Evolutionary conservation across 2,797 vertebrate species (phyloP).

Genomic region (Rhinella marina): DNA sequence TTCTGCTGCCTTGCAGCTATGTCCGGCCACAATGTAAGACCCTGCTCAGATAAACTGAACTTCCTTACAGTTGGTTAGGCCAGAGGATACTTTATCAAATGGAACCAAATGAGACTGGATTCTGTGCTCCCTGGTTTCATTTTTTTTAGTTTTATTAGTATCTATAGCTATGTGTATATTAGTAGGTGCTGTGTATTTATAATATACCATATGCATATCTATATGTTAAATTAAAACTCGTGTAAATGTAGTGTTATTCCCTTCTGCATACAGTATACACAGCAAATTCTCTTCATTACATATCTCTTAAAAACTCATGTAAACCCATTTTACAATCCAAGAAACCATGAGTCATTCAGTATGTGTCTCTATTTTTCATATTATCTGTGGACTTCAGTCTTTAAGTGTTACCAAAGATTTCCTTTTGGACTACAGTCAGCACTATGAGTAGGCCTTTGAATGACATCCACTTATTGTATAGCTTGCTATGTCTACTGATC

Average conservation of each 20-base stretch:
- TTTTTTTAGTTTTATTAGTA: no score
- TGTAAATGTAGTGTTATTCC: background rate
- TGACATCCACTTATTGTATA: background rate
- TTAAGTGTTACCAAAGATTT: conserved; percentile 5
- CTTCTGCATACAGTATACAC: background rate
- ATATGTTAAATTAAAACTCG: background rate
- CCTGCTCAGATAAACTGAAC: no score
- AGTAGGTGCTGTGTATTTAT: no score
- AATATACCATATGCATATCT: no score
- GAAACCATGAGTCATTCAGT: conserved; percentile 14
- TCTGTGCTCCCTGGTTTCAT: no score
- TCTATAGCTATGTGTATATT: no score
- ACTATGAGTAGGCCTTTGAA: background rate
- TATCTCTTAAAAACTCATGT: background rate
- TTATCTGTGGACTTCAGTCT: conserved; percentile 8
- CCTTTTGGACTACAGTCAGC: background rate
- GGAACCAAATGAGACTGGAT: no score
- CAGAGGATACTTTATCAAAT: no score
- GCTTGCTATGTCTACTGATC: background rate
- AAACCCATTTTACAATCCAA: background rate
- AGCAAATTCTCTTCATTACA: background rate
- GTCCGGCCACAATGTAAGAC: no score
- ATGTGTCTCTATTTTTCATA: background rate
- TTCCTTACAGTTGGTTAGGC: no score
- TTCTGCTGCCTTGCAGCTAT: no score